Evolutionary conservation across 2,113 vertebrate genomes (phyloP), one percentile per base, ranked within the genome.

Genomic region (Suncus etruscus): DNA sequence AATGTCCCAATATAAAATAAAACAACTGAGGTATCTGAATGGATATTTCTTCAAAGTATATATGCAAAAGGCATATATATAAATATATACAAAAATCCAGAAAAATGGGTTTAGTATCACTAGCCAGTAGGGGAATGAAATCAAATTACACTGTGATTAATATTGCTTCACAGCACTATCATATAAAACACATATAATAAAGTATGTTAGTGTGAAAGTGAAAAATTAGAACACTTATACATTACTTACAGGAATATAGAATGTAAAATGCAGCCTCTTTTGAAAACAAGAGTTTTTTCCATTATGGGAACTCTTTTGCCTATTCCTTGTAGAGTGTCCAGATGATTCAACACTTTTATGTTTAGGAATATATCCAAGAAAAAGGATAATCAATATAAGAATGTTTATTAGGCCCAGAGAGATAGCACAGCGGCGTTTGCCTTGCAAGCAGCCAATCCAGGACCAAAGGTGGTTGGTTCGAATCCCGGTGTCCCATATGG

Each of bases 21-120:
- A 18, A 86, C n/a, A 24, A 73, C 25, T 27, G 20, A 72, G 75
- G 24, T 47, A 91, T 39, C 31, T 86, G 73, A 77, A 72, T 86
- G 74, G 74, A 31, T 48, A 45, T 61, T 84, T 87, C 69, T 79
- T 29, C 24, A 66, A 76, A 54, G 29, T 76, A 72, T 25, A 82
- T 65, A 27, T 27, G 18, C 39, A 68, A 61, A 74, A 69, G 58
- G 31, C 58, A n/a, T n/a, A n/a, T n/a, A n/a, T n/a, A n/a, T n/a
- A n/a, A n/a, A n/a, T n/a, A n/a, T n/a, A n/a, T n/a, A n/a, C 72
- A 68, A 45, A 50, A 69, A 16, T 45, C 50, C 27, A 31, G 58
- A 63, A 39, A 84, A 83, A 47, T 20, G 31, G 83, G 31, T 22
- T 80, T 39, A 88, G 3, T 48, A 65, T 82, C 70, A 39, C 58